phyloP scores from a whole-genome alignment of 2,888 invertebrate genomes.

The Lampropteryx suffumata region DNA sequence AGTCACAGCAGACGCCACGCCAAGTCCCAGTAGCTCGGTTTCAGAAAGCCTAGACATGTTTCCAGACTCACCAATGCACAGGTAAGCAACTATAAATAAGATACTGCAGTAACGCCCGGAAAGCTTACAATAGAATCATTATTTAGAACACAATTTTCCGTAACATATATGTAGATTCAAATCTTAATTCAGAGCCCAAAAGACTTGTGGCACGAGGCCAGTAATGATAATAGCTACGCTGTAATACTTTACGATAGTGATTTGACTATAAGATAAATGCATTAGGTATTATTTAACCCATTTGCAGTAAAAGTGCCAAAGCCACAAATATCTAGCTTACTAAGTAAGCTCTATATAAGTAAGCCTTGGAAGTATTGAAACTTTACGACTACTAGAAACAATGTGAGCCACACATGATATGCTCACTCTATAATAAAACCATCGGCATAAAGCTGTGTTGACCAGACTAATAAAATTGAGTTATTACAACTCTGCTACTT shows the following conservation, averaged over 20 bases:
- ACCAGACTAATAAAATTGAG: slow-evolving; percentile 80
- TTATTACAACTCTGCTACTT: slow-evolving; percentile 78
- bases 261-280: slow-evolving; percentile 63
- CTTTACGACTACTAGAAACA: slow-evolving; percentile 59
- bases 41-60: slow-evolving; percentile 95
- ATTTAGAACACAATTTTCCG: slow-evolving; percentile 35
- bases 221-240: slow-evolving; percentile 61
- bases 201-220: slow-evolving; percentile 67
- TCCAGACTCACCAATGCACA: slow-evolving; percentile 94
- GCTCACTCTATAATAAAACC: slow-evolving; percentile 67
- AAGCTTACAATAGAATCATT: slow-evolving; percentile 41
- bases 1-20: slow-evolving; percentile 88
- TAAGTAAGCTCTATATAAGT: too few relatives aligned
- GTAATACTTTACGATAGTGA: slow-evolving; percentile 62
- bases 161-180: slow-evolving; percentile 49
- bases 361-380: slow-evolving; percentile 57
- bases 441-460: slow-evolving; percentile 72
- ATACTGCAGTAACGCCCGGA: slow-evolving; percentile 31
- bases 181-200: slow-evolving; percentile 42
- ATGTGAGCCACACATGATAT: slow-evolving; percentile 58
- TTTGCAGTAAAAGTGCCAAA: too few relatives aligned
- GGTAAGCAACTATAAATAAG: slow-evolving; percentile 66
- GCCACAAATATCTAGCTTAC: slow-evolving; percentile 52
- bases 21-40: slow-evolving; percentile 94
- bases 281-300: slow-evolving; percentile 49